phyloP scores from a whole-genome alignment of 2,888 invertebrate genomes.

The Leptinotarsa juncta region DNA sequence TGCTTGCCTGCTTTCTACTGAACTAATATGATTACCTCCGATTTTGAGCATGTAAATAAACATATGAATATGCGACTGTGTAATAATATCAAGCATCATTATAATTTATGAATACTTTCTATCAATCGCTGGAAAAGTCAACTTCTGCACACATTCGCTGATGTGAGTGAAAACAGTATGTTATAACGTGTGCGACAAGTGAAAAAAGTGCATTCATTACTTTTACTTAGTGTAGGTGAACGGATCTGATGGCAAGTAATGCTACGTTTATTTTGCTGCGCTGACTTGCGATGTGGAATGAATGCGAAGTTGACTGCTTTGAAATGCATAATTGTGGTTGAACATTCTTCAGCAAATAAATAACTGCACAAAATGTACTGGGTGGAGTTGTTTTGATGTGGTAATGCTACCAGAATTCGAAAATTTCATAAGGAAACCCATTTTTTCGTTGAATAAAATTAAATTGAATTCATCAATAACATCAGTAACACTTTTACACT shows the following conservation, averaged over 20 bases:
- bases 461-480: no score
- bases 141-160: not conserved
- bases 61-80: slow-evolving; percentile 14
- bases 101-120: slow-evolving; percentile 15
- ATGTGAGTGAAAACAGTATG: slow-evolving; percentile 6
- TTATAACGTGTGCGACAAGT: slow-evolving; percentile 15
- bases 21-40: slow-evolving; percentile 2
- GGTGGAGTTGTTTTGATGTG: not conserved
- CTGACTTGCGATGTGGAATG: slow-evolving; percentile 4
- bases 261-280: not conserved
- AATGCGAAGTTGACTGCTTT: not conserved
- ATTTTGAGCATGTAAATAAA: slow-evolving; percentile 6
- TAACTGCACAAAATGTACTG: slow-evolving; percentile 6
- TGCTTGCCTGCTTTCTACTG: not conserved
- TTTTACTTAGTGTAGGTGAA: slow-evolving; percentile 15
- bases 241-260: slow-evolving; percentile 4
- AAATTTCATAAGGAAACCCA: no score
- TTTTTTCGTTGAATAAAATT: no score
- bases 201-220: slow-evolving; percentile 14
- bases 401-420: not conserved
- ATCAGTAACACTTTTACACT: no score
- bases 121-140: not conserved
- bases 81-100: slow-evolving; percentile 16
- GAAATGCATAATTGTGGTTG: slow-evolving; percentile 1
- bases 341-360: slow-evolving; percentile 5